Percentiles rank a stretch among this genome's conserved stretches.
Conservation (phyloP, 92 coral and sea anemone species). For the Phenganax stokvisi region DNA sequence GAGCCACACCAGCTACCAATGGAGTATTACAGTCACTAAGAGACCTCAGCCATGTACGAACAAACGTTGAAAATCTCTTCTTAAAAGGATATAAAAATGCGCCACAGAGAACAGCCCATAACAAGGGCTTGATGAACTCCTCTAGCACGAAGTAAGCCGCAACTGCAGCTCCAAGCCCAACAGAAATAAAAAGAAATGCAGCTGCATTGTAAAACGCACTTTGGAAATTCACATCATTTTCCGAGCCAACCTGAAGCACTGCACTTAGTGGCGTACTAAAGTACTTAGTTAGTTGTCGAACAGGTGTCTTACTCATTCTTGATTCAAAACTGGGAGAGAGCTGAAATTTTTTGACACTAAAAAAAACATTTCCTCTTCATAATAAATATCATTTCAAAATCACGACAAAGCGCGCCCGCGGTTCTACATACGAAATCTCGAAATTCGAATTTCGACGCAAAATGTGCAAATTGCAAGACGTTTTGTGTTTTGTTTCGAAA, state of each 20-base stretch:
- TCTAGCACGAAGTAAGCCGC: constrained; percentile 88
- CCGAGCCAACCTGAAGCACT: constrained; percentile 55
- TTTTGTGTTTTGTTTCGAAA: too few species aligned
- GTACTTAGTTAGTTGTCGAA: constrained; percentile 67
- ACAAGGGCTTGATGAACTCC: constrained; percentile 83
- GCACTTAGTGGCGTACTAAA: constrained; percentile 79
- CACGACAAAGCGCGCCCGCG: background rate
- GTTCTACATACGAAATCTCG: too few species aligned
- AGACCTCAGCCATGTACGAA: constrained; percentile 77
- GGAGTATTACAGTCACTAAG: constrained; percentile 80
- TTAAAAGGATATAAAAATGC: constrained; percentile 94
- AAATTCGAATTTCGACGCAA: too few species aligned
- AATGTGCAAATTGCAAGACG: too few species aligned
- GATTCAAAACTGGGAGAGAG: background rate
- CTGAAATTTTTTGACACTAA: background rate
- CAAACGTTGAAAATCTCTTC: constrained; percentile 65
- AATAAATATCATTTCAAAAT: background rate
- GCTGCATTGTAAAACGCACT: constrained; percentile 93
- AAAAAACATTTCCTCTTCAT: background rate
- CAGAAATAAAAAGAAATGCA: constrained; percentile 71
- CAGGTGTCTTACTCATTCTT: constrained; percentile 47
- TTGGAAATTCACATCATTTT: constrained; percentile 75
- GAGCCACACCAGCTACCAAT: constrained; percentile 69
- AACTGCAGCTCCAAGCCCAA: constrained; percentile 85
- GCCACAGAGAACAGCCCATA: constrained; percentile 98